Evolutionary conservation across 2,888 invertebrate species (phyloP), one percentile per base, ranked within the genome.

Genomic region (Julus scandinavius): DNA sequence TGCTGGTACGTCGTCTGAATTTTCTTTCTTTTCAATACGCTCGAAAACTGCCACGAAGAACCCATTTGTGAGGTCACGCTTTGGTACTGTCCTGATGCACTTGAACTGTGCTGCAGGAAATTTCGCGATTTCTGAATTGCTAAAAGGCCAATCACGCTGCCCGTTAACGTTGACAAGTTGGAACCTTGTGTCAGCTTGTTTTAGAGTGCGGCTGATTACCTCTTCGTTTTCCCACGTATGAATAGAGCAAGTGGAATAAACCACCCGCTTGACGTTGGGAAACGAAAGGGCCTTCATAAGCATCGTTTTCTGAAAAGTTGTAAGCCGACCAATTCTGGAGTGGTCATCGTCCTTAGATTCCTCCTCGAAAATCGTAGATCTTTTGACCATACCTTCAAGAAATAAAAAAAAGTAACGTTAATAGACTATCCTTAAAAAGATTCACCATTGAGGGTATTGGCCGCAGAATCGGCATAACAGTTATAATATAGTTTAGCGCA

Each of bases 211-310:
- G 17, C 95, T 94, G 0, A 98, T 94, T 0, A 99, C 99, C 90
- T 95, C 93, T 92, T 99, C 99, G 92, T 99, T 99, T 93, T 99
- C 98, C 58, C 54, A 41, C 58, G 7, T 17, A 38, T 63, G 87
- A 29, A 87, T 17, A 9, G 99, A 99, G 91, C 99, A 99, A 0
- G 99, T 99, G 72, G 99, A 99, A 92, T 99, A 99, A 3, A 98
- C 96, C 20, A 99, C 95, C 88, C 96, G 94, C 91, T 96, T 96
- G 0, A 95, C 97, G 89, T 94, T 94, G 0, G 98, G 97, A 92
- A 98, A 98, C 17, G 40, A 58, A 13, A 99, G 94, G 0, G 99
- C 98, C 92, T 97, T 96, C 88, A 95, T 95, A 0, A 99, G 93
- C 89, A 99, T 94, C 91, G 95, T 95, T 41, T 95, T 95, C 93